A percentile compares a stretch with the other conserved stretches of the same genome.
Evolutionary conservation across 2,888 invertebrate genomes (phyloP).

Genomic region (Drosophila kanekoi): DNA sequence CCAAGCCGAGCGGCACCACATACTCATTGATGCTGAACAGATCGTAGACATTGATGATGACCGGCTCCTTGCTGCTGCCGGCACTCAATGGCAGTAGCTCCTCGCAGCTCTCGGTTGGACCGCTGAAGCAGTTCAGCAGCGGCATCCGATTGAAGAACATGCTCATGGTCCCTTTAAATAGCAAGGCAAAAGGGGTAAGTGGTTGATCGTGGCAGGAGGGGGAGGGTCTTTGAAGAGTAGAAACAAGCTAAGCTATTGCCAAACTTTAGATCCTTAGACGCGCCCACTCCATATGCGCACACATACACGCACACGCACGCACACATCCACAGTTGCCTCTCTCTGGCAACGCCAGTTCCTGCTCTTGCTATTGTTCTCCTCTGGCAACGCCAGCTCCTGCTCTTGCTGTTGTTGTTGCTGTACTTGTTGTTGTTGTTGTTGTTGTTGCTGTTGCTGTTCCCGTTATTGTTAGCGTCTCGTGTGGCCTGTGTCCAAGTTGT

Average conservation of each 20-base stretch:
- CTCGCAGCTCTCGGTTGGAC: constrained; percentile 19
- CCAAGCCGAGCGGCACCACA: constrained; percentile 96
- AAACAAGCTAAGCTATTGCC: too few relatives aligned
- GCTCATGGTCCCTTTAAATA: constrained; percentile 1
- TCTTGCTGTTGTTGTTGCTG: not conserved
- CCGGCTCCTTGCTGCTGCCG: constrained; percentile 87
- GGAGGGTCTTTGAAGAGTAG: not conserved
- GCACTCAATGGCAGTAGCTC: constrained; percentile 21
- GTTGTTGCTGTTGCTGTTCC: not conserved
- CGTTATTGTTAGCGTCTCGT: not conserved
- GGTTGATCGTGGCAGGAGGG: not conserved
- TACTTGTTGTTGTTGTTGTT: not conserved
- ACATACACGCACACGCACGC: not conserved
- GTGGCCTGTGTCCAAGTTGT: not conserved
- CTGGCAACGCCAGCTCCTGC: too few relatives aligned
- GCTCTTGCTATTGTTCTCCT: too few relatives aligned
- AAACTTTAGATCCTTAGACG: not conserved
- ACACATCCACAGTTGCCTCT: constrained; percentile 1
- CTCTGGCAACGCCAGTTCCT: too few relatives aligned
- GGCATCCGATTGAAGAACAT: constrained; percentile 26
- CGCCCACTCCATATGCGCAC: not conserved
- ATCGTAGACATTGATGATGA: constrained; percentile 97
- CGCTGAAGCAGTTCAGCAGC: constrained; percentile 30
- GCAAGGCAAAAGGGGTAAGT: too few relatives aligned
- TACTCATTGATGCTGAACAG: constrained; percentile 98